Conservation (phyloP, 2,113 vertebrate genomes). For the Dasyprocta punctata region DNA sequence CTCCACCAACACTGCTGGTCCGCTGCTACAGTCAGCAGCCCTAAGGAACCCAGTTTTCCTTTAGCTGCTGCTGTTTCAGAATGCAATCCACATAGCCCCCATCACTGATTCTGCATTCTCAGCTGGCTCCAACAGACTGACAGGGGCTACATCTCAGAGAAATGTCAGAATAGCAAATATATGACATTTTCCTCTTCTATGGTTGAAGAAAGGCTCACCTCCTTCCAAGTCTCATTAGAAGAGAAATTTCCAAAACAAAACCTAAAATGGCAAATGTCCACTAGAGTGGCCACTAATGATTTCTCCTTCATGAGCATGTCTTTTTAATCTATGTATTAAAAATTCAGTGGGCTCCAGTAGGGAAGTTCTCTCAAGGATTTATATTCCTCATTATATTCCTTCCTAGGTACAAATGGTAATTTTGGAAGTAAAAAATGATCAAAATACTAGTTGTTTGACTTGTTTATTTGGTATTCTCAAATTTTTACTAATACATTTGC, state of each 20-base stretch:
- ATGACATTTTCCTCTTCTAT: background rate
- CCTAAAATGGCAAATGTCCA: background rate
- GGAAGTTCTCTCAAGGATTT: background rate
- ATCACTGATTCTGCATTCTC: background rate
- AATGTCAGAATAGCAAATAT: background rate
- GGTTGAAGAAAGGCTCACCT: background rate
- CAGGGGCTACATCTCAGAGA: background rate
- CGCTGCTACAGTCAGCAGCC: background rate
- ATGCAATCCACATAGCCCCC: no score
- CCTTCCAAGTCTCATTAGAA: slow-evolving; percentile 6
- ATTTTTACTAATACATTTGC: slow-evolving; percentile 33
- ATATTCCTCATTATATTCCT: background rate
- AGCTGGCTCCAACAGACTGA: no score
- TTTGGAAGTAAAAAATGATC: background rate
- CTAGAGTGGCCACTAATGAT: background rate
- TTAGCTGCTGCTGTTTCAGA: background rate
- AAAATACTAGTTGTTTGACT: slow-evolving; percentile 1
- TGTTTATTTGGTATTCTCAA: slow-evolving; percentile 14
- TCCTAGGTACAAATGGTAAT: background rate
- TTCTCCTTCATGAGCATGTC: background rate
- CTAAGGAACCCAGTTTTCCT: background rate
- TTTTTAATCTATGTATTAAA: slow-evolving; percentile 46
- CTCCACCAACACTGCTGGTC: no score
- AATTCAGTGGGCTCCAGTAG: background rate
- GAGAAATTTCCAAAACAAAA: slow-evolving; percentile 2